These are phyloP conservation scores for Sylvilagus floridanus DNA, from an alignment of 2,797 vertebrate genomes.

Conservation along the genomic window DNA sequence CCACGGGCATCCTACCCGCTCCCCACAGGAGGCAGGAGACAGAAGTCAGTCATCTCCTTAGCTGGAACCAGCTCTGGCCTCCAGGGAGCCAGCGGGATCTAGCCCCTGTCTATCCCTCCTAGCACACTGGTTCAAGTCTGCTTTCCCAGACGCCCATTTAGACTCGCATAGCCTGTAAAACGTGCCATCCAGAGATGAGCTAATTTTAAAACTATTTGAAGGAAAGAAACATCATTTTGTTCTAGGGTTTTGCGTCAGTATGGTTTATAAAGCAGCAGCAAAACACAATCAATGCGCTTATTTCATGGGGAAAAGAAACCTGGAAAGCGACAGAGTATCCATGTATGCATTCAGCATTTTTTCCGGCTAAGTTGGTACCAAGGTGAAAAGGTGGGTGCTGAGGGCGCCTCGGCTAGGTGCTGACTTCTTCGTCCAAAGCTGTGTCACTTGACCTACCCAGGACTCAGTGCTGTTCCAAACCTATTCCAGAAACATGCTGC, in stretches of 20 bases:
- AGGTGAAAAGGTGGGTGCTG: not conserved
- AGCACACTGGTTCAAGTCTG: not conserved
- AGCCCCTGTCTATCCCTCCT: not conserved
- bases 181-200: not conserved
- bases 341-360: not conserved
- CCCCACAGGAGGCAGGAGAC: not conserved
- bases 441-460: not conserved
- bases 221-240: slow-evolving; percentile 15
- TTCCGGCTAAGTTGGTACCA: no score
- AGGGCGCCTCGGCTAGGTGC: not conserved
- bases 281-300: not conserved
- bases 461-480: not conserved
- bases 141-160: not conserved
- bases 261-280: slow-evolving; percentile 40
- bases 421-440: not conserved
- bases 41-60: not conserved
- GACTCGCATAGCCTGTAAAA: slow-evolving; percentile 24
- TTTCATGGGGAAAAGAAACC: not conserved
- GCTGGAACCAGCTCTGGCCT: not conserved
- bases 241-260: not conserved
- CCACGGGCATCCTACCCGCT: not conserved
- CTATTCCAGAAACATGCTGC: not conserved
- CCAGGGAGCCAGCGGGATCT: not conserved
- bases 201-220: slow-evolving; percentile 25
- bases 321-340: not conserved